Evolutionary conservation across 1,140 invertebrate genomes (phyloP), one percentile per base, ranked within the genome.

Genomic region (Phortica variegata): DNA sequence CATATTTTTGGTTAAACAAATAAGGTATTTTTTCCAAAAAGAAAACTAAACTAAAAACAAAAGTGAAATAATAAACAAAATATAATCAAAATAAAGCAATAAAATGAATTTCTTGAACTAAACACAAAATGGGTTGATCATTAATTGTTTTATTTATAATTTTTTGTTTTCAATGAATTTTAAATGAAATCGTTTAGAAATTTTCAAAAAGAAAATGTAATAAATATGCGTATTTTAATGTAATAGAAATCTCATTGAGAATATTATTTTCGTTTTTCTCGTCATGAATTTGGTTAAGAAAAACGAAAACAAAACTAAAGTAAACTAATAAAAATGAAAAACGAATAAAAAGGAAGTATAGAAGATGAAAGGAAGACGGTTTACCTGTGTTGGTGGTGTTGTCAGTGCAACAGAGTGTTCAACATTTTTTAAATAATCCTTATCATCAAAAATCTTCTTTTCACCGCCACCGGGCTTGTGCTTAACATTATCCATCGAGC

Each of bases 381-480:
- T 75, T 76, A 76, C 74, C 74, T 76, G 74, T 66, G 73, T 61
- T 54, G 74, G 68, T 62, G 70, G 74, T 61, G 68, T 70, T 58
- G 73, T 72, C 59, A 73, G 68, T 65, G 73, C 62, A 71, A 72
- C 63, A 52, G 65, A 65, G 63, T 76, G 74, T 47, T 76, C 74
- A 74, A 76, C 57, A 76, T 76, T 76, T 77, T 88, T 88, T 62
- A 95, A 84, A 81, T 97, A 97, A 50, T 92, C 90, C 79, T 90
- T 93, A 79, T 95, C 91, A 74, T 95, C 90, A 77, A 95, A 96
- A 69, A 94, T 93, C 79, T 92, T 92, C 76, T 89, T 88, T 44
- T 92, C 91, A 29, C 95, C 95, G 43, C 95, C 95, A 46, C 93
- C 90, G 36, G 95, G 91, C 78, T 85, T 89, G 79, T 98, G 88